Base-by-base conservation (phyloP, 2,797 vertebrate genomes). In the Myripristis jacobus region DNA sequence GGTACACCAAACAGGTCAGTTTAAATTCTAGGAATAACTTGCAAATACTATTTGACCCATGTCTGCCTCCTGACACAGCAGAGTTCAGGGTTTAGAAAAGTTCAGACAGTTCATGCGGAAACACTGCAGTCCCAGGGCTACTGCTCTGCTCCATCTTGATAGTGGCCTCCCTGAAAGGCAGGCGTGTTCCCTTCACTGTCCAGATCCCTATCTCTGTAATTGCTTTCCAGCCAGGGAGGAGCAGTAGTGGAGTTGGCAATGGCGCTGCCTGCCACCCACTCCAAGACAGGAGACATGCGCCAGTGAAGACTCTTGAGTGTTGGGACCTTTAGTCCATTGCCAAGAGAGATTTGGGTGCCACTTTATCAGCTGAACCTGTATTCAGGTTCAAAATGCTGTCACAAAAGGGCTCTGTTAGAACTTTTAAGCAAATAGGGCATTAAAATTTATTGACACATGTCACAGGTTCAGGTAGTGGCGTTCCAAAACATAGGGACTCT, bases 121-220 rank as follows among this genome's bases (percentile, higher is more conserved):
- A 54, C 59, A 2, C 54, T 52, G 24, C 56, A 47, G 75, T 71
- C 75, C 78, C 73, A 58, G 29, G 24, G 73, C 78, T 56, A 61
- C 87, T 66, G 69, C 75, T 83, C 61, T 1, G 62, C 73, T 86
- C 79, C 67, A 89, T 84, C 90, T 87, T 86, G 84, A 87, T 88
- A 84, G 72, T 62, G 58, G 79, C 61, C 72, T 64, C 77, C 79
- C 53, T 79, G 78, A 86, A 88, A 87, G 82, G 64, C 83, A 84
- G 84, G 81, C 81, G 53, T 84, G 86, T 79, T 88, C 74, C 79
- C 76, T 67, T 81, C 85, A 82, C 88, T 87, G 84, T 85, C 77
- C 88, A 53, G 89, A 90, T 91, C 70, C 56, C 73, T 92, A 93
- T 93, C 92, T 78, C 27, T 61, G 80, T 90, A 93, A 92, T 90